Base-by-base conservation (phyloP, 2,113 vertebrate genomes). In the Mohoua ochrocephala region DNA sequence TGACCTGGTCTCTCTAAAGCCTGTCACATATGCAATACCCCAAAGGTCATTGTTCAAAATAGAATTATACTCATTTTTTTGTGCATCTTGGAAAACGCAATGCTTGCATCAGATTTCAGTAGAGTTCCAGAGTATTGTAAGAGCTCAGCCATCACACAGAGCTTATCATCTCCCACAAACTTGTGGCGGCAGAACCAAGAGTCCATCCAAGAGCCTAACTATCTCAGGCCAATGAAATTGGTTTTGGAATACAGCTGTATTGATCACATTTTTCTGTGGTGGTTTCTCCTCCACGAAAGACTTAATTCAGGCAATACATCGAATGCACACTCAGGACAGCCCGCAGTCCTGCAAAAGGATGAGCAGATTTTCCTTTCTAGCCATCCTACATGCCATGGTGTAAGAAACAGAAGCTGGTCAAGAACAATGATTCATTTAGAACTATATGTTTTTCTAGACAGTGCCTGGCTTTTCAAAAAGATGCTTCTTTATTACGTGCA, bases 161-260 rank as follows among this genome's bases (percentile, higher is more conserved):
- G 9, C 2, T 54, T 33, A 60, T 47, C 12, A 37, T 27, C 39
- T 64, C 56, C 27, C 30, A 19, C 21, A 68, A 35, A 68, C 9
- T 12, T 47, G 6, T 27, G 67, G 44, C n/a, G 22, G 24, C 49
- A 73, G 47, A 84, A 80, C 12, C 10, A 50, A 17, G 15, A 83
- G 7, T 13, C 59, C 11, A 44, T 26, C 26, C 33, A 86, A 86
- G 33, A 92, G 21, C 39, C 92, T 67, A 67, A 64, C 13, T 8
- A 65, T 15, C 26, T 65, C 28, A 47, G 18, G 7, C 5, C 57
- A 39, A 22, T 24, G 6, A 56, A 23, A 64, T 18, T 0, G 0
- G 17, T 27, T 86, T 27, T 16, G 23, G 19, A 75, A 84, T 19
- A 44, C 7, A 68, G 15, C 20, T 44, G 6, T 31, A 78, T 10